These are phyloP conservation scores for Ischnus inquisitorius DNA, from an alignment of 2,888 invertebrate species.

Conservation along the genomic window DNA sequence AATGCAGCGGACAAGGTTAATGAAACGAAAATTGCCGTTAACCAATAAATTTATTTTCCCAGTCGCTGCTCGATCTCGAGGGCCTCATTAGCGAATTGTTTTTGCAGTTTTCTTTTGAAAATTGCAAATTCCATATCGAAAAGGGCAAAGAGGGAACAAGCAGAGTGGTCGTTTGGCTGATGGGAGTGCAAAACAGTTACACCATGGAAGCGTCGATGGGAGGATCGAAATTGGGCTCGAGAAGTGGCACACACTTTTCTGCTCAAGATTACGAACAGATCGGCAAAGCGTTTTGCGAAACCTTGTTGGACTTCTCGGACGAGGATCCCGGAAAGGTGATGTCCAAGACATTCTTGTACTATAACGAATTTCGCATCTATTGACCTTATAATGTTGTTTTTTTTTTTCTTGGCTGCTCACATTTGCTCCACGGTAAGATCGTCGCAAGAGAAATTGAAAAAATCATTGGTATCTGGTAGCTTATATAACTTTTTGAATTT, in stretches of 20 bases:
- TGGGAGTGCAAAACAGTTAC: slow-evolving; percentile 97
- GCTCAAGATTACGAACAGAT: slow-evolving; percentile 92
- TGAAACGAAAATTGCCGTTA: background rate
- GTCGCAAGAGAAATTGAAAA: slow-evolving; percentile 8
- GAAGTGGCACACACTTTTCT: slow-evolving; percentile 94
- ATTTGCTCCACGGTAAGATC: slow-evolving; percentile 59
- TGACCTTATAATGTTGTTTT: background rate
- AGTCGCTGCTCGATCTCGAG: too few relatives aligned
- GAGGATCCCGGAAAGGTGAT: slow-evolving; percentile 93
- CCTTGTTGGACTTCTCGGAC: slow-evolving; percentile 95
- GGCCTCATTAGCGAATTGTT: too few relatives aligned
- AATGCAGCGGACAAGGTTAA: slow-evolving; percentile 94
- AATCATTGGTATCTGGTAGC: background rate
- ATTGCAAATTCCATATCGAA: slow-evolving; percentile 97
- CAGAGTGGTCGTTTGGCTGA: slow-evolving; percentile 97
- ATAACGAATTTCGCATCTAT: background rate
- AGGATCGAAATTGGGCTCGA: slow-evolving; percentile 93
- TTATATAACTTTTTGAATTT: background rate
- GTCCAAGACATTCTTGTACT: background rate
- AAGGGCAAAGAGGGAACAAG: slow-evolving; percentile 98
- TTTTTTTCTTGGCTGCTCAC: slow-evolving; percentile 19
- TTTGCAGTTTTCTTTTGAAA: slow-evolving; percentile 95
- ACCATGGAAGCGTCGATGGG: slow-evolving; percentile 98
- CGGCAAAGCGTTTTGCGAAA: slow-evolving; percentile 96
- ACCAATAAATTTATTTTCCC: background rate